Evolutionary conservation across 2,113 vertebrate species (phyloP).

Genomic region (Narcine bancroftii): DNA sequence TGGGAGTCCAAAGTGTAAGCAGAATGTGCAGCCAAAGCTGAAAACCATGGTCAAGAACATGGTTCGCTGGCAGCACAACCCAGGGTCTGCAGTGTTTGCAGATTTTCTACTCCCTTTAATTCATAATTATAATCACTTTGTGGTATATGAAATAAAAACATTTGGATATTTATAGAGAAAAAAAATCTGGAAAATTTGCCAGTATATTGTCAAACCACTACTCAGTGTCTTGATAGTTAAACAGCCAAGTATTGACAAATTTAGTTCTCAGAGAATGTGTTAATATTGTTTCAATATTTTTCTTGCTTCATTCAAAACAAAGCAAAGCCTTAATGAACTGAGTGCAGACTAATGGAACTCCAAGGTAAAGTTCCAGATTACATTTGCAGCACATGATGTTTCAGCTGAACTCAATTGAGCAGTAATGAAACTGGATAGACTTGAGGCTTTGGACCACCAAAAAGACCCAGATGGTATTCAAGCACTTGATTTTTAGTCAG

Average conservation of each 20-base stretch:
- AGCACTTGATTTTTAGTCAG: neutral
- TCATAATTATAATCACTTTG: neutral
- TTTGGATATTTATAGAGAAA: too few species aligned
- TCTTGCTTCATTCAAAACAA: neutral
- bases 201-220: neutral
- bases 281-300: neutral
- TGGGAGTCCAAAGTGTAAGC: too few species aligned
- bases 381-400: neutral
- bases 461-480: neutral
- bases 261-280: neutral
- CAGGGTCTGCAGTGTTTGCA: too few species aligned
- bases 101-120: too few species aligned
- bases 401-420: neutral
- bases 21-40: too few species aligned
- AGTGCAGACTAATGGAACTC: neutral
- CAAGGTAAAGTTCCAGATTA: neutral
- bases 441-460: neutral
- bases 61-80: too few species aligned
- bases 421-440: neutral
- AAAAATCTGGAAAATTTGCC: too few species aligned
- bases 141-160: neutral
- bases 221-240: neutral
- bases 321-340: neutral
- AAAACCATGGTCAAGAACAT: too few species aligned
- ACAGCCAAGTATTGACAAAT: neutral